Evolutionary conservation across 1,140 invertebrate species (phyloP), one percentile per base, ranked within the genome.

Genomic region (Philopotamus ludificatus): DNA sequence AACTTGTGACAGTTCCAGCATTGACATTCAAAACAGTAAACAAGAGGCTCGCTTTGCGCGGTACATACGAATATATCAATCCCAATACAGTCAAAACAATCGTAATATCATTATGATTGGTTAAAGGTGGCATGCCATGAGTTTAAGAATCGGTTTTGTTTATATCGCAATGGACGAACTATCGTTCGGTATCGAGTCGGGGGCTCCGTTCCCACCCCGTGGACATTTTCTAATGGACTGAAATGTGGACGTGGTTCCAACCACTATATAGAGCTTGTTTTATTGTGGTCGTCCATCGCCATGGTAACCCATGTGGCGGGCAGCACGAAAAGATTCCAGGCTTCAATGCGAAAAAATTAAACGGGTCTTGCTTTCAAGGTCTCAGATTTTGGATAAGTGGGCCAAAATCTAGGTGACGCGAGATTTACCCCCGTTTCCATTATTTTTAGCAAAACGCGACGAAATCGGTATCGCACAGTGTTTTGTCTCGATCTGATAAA

Each of bases 21-120:
- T 69, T 70, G 63, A 66, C 68, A 66, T 70, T 70, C 64, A 65
- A 65, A 60, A 44, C 54, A 60, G 60, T 70, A 59, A 63, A 66
- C 63, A 66, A 59, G 18, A 44, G 21, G 22, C 9, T 1, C 8
- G 20, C 22, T 10, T 21, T 49, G 51, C 57, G 62, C 42, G 57
- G 15, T 18, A 22, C 12, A 26, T 26, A 41, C 28, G 15, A 44
- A 58, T 18, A 51, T 25, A 9, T 21, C 62, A 63, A 63, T 16
- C 21, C 22, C 42, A 10, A 21, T 18, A 60, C 15, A 44, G 49
- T 4, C n/a, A 57, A 57, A 28, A 28, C 53, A n/a, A 15, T 4
- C 34, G 21, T 21, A 21, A 15, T n/a, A n/a, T n/a, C n/a, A n/a
- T n/a, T n/a, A n/a, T n/a, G n/a, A n/a, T n/a, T n/a, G n/a, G n/a